Conservation (phyloP, 2,113 vertebrate species). For the Laterallus jamaicensis region DNA sequence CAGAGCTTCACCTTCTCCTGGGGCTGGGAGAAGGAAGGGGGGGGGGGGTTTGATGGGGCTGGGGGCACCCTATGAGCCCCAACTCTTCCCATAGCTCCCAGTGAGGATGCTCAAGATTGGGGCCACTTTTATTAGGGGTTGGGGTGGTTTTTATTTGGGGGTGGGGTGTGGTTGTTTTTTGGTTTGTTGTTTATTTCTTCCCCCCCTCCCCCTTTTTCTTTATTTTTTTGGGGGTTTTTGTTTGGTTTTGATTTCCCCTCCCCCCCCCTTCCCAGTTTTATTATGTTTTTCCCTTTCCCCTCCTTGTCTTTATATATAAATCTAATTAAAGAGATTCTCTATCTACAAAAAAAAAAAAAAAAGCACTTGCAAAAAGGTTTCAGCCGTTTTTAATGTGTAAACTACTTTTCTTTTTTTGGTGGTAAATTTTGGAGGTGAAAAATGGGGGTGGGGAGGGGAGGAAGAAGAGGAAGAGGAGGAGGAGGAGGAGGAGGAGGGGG, state of each 20-base stretch:
- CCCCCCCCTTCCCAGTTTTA: too few species aligned
- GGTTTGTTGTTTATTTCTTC: too few species aligned
- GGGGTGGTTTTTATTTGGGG: too few species aligned
- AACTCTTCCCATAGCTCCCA: background rate
- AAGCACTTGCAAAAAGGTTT: constrained; percentile 2
- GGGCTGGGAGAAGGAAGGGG: too few species aligned
- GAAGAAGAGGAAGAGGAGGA: too few species aligned
- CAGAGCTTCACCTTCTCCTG: background rate
- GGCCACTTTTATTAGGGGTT: too few species aligned
- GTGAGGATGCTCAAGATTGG: background rate
- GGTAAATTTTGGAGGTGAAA: background rate
- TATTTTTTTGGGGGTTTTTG: background rate
- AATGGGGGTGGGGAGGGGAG: too few species aligned
- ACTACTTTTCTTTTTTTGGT: background rate
- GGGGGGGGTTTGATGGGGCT: too few species aligned
- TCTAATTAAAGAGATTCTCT: background rate
- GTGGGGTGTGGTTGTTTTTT: too few species aligned
- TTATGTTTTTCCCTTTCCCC: background rate
- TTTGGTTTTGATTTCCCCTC: too few species aligned
- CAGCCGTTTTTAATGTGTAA: background rate
- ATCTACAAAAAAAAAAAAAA: background rate
- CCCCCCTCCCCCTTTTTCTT: too few species aligned
- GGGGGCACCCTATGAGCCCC: background rate
- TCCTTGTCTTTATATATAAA: background rate
- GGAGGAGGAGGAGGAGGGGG: too few species aligned